Evolutionary conservation across 2,888 invertebrate genomes (phyloP), one percentile per base, ranked within the genome.

Genomic region (Diplazon laetatorius): DNA sequence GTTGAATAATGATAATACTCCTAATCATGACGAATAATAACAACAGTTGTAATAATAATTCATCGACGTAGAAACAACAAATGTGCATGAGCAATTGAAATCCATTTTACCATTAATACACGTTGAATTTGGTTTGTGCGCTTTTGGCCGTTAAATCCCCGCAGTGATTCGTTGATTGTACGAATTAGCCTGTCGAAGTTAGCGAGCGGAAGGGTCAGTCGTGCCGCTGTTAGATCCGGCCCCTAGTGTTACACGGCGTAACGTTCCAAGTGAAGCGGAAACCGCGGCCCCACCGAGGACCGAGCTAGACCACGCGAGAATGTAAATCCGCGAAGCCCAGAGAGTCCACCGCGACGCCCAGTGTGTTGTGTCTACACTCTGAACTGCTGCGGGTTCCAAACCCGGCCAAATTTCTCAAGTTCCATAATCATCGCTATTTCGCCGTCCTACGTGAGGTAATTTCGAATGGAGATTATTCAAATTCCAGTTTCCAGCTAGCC

Each of bases 401-500:
- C 69, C 76, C 62, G n/a, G 57, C 57, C 68, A 80, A 81, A 87
- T 85, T 86, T 86, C 85, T 84, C 87, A 86, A 87, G 87, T 87
- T 87, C 83, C 84, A 82, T 87, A 87, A 88, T 86, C 86, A 86
- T 87, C 83, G 85, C 85, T 85, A 88, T 88, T 88, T 86, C 85
- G 80, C 30, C 82, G 83, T 80, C 82, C 82, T 85, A 86, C 88
- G 87, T 87, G 87, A 87, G 81, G 84, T 86, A 86, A 87, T 88
- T 87, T 84, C 85, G 81, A 88, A 87, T 87, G 81, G 82, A 83
- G 84, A 87, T 87, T 88, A 87, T 87, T 88, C 87, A 86, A 85
- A 87, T 86, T 85, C 82, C 63, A 78, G 69, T 50, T 50, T 3
- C 22, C 12, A n/a, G 22, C 82, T 78, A 76, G 73, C 65, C 18